Base-by-base conservation (phyloP, 2,797 vertebrate species). In the Helostoma temminkii region DNA sequence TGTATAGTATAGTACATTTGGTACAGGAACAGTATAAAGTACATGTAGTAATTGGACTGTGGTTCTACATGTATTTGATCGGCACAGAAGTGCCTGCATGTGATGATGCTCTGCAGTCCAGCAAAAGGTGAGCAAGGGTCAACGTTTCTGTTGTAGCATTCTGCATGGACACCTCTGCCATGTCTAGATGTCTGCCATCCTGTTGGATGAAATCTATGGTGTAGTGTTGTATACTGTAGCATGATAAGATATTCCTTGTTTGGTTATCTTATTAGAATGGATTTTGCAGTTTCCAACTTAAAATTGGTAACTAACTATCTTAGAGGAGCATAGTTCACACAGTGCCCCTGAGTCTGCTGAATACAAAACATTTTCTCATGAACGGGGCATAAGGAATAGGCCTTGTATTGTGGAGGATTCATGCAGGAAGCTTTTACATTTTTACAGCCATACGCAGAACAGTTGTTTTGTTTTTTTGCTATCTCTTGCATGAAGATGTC, bases 281-380 rank as follows among this genome's bases (percentile, higher is more conserved):
- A 28, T 63, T 77, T 63, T 82, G 46, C 69, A 71, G 77, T 78
- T 81, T 81, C 30, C 65, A 64, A 41, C 63, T 82, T 21, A 54
- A 57, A 69, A 71, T 66, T 61, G 39, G 58, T 78, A 72, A 76
- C 61, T 81, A 34, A n/a, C n/a, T 30, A 66, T 59, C 55, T 71
- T 48, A 24, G 47, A 50, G 56, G 43, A 28, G 46, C 49, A 72
- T 32, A 16, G 55, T 60, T 68, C 30, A 11, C 34, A 45, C 49
- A 59, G 49, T 39, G 14, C 19, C 4, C 26, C 37, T 34, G 18
- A 57, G 65, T 76, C 43, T 67, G 45, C 37, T 45, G 56, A 57
- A 58, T 45, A 41, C 56, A 30, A 56, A 80, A 66, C 47, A 55
- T 61, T 73, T 68, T 43, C 19, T 62, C 37, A 32, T 63, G 37